Evolutionary conservation across 2,888 invertebrate genomes (phyloP).

Genomic region (Amiota minor): DNA sequence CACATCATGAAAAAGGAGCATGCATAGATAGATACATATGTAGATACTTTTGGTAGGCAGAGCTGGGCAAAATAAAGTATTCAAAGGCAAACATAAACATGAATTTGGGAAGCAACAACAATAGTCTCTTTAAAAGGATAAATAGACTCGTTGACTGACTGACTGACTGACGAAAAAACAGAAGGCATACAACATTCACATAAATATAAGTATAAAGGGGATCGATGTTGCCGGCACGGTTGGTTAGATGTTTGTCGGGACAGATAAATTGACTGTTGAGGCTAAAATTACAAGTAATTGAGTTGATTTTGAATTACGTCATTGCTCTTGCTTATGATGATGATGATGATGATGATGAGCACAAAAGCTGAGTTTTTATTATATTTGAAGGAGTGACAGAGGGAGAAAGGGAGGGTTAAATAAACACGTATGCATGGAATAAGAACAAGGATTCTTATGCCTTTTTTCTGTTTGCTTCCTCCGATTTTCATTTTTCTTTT

Average conservation of each 20-base stretch:
- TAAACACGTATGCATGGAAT: too few species aligned
- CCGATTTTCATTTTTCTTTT: too few species aligned
- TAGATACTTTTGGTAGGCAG: neutral
- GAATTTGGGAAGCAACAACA: neutral
- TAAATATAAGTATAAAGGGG: neutral
- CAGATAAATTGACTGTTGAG: constrained; percentile 49
- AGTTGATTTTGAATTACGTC: constrained; percentile 33
- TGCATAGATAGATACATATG: neutral
- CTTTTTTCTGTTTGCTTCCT: too few species aligned
- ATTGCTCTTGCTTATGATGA: too few species aligned
- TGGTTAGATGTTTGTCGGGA: constrained; percentile 3
- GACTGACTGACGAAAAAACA: too few species aligned
- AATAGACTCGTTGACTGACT: too few species aligned
- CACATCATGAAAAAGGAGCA: constrained; percentile 10
- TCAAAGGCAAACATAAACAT: neutral
- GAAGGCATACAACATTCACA: neutral
- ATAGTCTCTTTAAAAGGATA: too few species aligned
- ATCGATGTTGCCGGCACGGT: neutral
- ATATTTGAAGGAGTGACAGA: too few species aligned
- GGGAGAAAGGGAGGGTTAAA: too few species aligned
- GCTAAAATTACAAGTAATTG: constrained; percentile 67
- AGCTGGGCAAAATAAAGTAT: neutral
- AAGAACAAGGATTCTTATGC: too few species aligned
- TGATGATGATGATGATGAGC: too few species aligned
- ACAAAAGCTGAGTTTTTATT: too few species aligned